Evolutionary conservation across 2,888 invertebrate species (phyloP).

Genomic region (Cosmia trapezina): DNA sequence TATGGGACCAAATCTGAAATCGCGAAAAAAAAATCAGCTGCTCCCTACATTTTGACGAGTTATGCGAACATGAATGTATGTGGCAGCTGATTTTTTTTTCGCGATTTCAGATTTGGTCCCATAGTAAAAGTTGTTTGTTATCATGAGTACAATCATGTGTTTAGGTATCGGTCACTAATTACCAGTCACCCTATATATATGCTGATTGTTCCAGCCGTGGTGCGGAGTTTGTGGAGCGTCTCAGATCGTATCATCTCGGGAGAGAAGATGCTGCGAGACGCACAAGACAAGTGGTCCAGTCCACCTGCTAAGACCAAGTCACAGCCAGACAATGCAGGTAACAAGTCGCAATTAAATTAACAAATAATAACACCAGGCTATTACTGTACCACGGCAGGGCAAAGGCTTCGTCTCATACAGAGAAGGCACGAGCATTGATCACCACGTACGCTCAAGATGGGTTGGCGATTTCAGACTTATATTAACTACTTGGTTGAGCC

Average conservation of each 20-base stretch:
- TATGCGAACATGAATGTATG: too few species aligned
- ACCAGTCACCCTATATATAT: too few species aligned
- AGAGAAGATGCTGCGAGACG: slow-evolving; percentile 87
- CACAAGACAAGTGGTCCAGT: slow-evolving; percentile 83
- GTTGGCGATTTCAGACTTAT: not conserved
- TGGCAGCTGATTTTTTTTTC: too few species aligned
- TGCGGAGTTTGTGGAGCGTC: slow-evolving; percentile 83
- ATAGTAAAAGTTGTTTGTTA: too few species aligned
- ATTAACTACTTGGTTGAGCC: not conserved
- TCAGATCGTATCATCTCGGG: slow-evolving; percentile 83
- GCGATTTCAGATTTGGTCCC: too few species aligned
- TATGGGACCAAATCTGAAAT: too few species aligned
- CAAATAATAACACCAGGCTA: not conserved
- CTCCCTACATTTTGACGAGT: too few species aligned
- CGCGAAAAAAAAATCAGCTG: too few species aligned
- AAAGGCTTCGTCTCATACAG: not conserved
- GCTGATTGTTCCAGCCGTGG: slow-evolving; percentile 74
- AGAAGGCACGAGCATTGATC: not conserved
- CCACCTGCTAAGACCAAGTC: slow-evolving; percentile 72
- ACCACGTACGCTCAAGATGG: not conserved
- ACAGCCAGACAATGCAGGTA: slow-evolving; percentile 73
- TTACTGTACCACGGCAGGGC: not conserved
- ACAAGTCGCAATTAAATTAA: not conserved
- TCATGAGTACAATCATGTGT: too few species aligned
- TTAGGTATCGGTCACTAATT: too few species aligned